These are phyloP conservation scores for Endomychus coccineus DNA, from an alignment of 2,888 invertebrate genomes.

Conservation along the genomic window DNA sequence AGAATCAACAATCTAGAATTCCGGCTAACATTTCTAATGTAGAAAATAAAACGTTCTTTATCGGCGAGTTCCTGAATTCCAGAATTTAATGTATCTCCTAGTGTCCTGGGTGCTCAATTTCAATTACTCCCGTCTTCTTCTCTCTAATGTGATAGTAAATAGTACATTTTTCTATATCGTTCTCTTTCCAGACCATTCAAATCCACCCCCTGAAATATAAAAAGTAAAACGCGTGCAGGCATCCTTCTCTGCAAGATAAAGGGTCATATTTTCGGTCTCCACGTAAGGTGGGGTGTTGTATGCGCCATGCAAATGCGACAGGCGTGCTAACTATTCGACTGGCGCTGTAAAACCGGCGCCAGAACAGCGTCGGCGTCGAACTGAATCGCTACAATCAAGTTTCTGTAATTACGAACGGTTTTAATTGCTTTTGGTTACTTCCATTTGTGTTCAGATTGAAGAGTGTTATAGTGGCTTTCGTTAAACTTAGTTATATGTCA, in stretches of 20 bases:
- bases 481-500: too few relatives aligned
- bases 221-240: conserved; percentile 36
- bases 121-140: conserved; percentile 32
- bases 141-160: conserved; percentile 35
- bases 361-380: conserved; percentile 44
- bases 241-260: conserved; percentile 19
- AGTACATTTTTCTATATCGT: conserved; percentile 34
- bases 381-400: conserved; percentile 42
- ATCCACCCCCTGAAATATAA: conserved; percentile 32
- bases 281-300: conserved; percentile 35
- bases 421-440: conserved; percentile 35
- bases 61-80: conserved; percentile 21
- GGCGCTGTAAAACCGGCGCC: conserved; percentile 42
- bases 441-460: conserved; percentile 25
- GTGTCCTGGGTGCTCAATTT: conserved; percentile 25
- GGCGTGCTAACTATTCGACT: conserved; percentile 45
- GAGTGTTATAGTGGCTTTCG: conserved; percentile 11
- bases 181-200: conserved; percentile 22
- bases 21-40: conserved; percentile 15
- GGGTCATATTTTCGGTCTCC: conserved; percentile 32
- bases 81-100: conserved; percentile 32
- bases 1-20: conserved; percentile 13
- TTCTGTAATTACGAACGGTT: conserved; percentile 38
- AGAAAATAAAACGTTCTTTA: conserved; percentile 16
- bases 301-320: conserved; percentile 45